Conservation (phyloP, 2,888 invertebrate species). For the Neuroscelio doddi region DNA sequence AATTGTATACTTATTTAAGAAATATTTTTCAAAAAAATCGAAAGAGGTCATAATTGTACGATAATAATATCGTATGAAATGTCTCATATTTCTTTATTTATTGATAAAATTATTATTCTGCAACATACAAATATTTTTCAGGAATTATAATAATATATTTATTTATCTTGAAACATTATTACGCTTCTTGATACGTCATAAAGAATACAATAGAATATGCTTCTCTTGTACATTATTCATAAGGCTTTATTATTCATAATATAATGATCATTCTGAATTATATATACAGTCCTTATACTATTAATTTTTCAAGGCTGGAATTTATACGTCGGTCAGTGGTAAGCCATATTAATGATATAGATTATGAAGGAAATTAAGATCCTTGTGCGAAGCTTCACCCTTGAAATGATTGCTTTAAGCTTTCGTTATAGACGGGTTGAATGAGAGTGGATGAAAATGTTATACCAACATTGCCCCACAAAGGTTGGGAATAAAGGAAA, state of each 20-base stretch:
- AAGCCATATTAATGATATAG: slow-evolving; percentile 69
- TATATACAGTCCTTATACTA: slow-evolving; percentile 47
- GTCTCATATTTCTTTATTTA: too few relatives aligned
- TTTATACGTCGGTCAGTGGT: slow-evolving; percentile 55
- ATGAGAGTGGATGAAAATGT: slow-evolving; percentile 39
- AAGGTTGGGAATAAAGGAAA: slow-evolving; percentile 37
- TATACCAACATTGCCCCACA: slow-evolving; percentile 32
- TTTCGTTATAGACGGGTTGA: slow-evolving; percentile 49
- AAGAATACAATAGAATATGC: too few relatives aligned
- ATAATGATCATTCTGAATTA: slow-evolving; percentile 30
- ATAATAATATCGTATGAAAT: too few relatives aligned
- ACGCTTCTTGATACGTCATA: too few relatives aligned
- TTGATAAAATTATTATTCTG: too few relatives aligned
- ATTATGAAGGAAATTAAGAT: slow-evolving; percentile 65
- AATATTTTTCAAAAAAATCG: too few relatives aligned
- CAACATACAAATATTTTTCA: too few relatives aligned
- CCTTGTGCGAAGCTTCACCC: slow-evolving; percentile 28
- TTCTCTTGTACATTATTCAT: neutral
- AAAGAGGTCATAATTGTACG: too few relatives aligned
- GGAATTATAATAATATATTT: too few relatives aligned
- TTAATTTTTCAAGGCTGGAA: slow-evolving; percentile 55
- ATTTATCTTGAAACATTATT: too few relatives aligned
- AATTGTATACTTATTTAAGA: too few relatives aligned
- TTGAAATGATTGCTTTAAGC: slow-evolving; percentile 42
- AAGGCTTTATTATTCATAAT: slow-evolving; percentile 7